Base-by-base conservation (phyloP, 2,888 invertebrate genomes). In the Hoplodrina ambigua region DNA sequence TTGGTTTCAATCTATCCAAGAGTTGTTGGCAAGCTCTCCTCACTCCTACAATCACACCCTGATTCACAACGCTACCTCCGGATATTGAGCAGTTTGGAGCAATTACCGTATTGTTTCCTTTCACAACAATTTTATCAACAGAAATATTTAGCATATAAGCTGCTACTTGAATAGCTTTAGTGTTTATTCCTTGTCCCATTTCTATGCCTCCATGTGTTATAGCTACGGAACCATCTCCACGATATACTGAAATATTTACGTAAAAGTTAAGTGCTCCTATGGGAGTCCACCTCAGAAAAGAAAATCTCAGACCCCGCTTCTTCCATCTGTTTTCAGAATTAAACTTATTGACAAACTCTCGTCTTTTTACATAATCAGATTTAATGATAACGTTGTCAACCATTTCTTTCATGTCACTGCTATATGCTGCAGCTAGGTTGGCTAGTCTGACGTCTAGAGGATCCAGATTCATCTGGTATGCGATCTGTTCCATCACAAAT, bases 171-270 rank as follows among this genome's bases (percentile, higher is more conserved):
- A 97, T 96, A 0, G 96, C 97, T 96, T 98, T 98, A 0, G 98
- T 98, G 75, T 98, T 97, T 62, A 98, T 96, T 5, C 98, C 98
- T 94, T 98, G 98, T 0, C 98, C 98, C 88, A 97, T 96, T 93
- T 97, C 97, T 64, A 97, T 93, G 1, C 97, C 97, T 17, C 97
- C 97, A 78, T 97, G 97, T 1, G 96, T 92, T 17, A 98, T 93
- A 1, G 96, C 94, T 0, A 98, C 97, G 1, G 96, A 96, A 2
- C 97, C 97, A 88, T 97, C 97, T 0, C 95, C 94, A 30, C 96
- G 96, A 85, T 96, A 97, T 19, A 98, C 96, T 0, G 96, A 96
- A 44, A 97, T 92, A 96, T 66, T 94, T 88, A 62, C 96, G 89
- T 78, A 93, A 87, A 63, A 86, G 81, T 61, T 97, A 85, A 6